Base-by-base conservation (phyloP, 2,888 invertebrate genomes). In the Sphaerophoria taeniata region DNA sequence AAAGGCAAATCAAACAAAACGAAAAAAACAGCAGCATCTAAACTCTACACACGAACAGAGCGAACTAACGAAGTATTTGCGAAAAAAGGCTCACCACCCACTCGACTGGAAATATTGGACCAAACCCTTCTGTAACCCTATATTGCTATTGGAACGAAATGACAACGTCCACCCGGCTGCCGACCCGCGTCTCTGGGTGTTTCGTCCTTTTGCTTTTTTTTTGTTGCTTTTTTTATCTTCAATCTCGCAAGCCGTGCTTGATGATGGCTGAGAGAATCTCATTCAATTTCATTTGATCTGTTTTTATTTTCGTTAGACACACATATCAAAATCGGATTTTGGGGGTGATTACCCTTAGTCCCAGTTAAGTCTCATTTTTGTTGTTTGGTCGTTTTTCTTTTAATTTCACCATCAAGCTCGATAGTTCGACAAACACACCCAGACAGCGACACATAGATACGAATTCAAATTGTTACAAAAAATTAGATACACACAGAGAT, bases 301-400 rank as follows among this genome's bases (percentile, higher is more conserved):
- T 76, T 84, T 84, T 80, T 80, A 84, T 84, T 80, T 84, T 80
- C 84, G 56, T 76, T 80, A 75, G 75, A 80, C 69, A 80, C 80
- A 84, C 80, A 84, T 80, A 84, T 84, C 80, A 84, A 84, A 80
- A 84, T 84, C 84, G 84, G 84, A 80, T 84, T 84, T 80, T 43
- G 80, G 80, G 47, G 84, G 80, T 84, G 84, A 84, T 84, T 84
- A 84, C 80, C 80, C 80, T 51, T 80, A 75, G 74, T 74, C 83
- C 83, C 49, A 80, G 75, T 84, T 84, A 84, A 84, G 84, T 76
- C 75, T 80, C 55, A 75, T 78, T 72, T 43, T 77, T 43, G 43
- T 72, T 43, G 36, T 36, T 56, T 56, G 5, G 5, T 53, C 33
- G 5, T 45, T 34, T 34, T 56, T 55, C 60, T 77, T 84, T 84